Evolutionary conservation across 64 coral and sea anemone species (phyloP).

Genomic region (Platygyra sinensis): DNA sequence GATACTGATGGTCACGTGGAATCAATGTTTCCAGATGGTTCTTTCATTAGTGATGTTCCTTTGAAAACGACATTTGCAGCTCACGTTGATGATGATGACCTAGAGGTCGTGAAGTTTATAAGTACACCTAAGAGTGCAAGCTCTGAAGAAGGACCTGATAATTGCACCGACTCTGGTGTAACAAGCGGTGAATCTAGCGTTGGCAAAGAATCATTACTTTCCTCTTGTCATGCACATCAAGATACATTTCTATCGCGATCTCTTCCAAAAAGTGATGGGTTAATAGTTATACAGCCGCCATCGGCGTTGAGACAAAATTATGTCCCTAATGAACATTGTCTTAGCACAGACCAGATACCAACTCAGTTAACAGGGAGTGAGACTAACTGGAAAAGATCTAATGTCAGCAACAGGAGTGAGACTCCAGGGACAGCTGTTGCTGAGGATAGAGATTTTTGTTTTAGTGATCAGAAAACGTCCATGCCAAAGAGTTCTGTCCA

Average conservation of each 20-base stretch:
- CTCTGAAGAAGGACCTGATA: background rate
- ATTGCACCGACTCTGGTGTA: background rate
- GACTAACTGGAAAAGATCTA: background rate
- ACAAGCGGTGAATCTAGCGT: background rate
- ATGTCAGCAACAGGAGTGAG: background rate
- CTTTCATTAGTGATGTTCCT: background rate
- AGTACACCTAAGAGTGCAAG: background rate
- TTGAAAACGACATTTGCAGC: background rate
- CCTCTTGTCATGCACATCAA: background rate
- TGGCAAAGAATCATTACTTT: background rate
- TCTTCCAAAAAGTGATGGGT: background rate
- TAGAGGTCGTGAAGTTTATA: background rate
- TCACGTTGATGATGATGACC: background rate
- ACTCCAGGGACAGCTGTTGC: background rate
- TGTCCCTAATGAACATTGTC: background rate
- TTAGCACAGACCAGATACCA: background rate
- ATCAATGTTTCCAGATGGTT: background rate
- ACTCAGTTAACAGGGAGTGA: background rate
- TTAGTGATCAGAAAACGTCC: background rate
- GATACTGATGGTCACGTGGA: background rate
- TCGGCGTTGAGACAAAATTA: background rate
- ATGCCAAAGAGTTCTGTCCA: background rate
- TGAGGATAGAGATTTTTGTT: too few relatives aligned
- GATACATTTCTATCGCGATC: too few relatives aligned
- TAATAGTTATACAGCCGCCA: background rate